Percentiles rank a stretch among this genome's conserved stretches.
Evolutionary conservation across 2,888 invertebrate species (phyloP).

Genomic region (Chrysolina oricalcia): DNA sequence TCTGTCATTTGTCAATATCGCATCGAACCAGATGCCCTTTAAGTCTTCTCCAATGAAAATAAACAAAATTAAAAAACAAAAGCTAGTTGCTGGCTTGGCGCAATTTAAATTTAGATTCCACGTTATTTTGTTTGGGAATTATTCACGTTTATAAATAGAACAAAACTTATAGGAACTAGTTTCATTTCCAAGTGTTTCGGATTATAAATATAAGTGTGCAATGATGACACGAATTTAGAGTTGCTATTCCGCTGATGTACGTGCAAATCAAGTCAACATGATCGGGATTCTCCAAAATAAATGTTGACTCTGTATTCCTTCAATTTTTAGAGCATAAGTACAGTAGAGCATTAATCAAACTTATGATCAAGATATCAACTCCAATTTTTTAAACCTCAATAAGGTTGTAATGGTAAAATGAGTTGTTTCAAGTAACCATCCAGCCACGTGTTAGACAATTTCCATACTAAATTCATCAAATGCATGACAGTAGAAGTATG

Average conservation of each 20-base stretch:
- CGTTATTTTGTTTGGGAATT: conserved; percentile 35
- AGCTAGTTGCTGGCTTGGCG: conserved; percentile 17
- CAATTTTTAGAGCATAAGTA: background rate
- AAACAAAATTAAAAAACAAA: conserved; percentile 33
- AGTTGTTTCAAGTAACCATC: too few relatives aligned
- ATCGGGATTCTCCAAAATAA: background rate
- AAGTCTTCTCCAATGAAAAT: background rate
- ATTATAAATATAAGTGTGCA: conserved; percentile 30
- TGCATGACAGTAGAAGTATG: too few relatives aligned
- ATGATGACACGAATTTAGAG: conserved; percentile 13
- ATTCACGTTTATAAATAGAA: conserved; percentile 50
- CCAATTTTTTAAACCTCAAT: too few relatives aligned
- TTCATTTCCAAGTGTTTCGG: conserved; percentile 23
- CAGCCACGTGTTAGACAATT: too few relatives aligned
- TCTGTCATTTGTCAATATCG: background rate
- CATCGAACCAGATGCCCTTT: background rate
- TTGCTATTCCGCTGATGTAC: background rate
- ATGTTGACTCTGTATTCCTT: background rate
- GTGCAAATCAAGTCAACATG: background rate
- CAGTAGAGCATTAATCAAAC: too few relatives aligned
- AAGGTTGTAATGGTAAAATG: too few relatives aligned
- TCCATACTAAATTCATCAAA: too few relatives aligned
- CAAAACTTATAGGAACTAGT: conserved; percentile 47
- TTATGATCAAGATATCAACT: too few relatives aligned
- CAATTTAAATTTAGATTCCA: conserved; percentile 29